Conservation (phyloP, 2,888 invertebrate genomes). For the Rhogogaster chlorosoma region DNA sequence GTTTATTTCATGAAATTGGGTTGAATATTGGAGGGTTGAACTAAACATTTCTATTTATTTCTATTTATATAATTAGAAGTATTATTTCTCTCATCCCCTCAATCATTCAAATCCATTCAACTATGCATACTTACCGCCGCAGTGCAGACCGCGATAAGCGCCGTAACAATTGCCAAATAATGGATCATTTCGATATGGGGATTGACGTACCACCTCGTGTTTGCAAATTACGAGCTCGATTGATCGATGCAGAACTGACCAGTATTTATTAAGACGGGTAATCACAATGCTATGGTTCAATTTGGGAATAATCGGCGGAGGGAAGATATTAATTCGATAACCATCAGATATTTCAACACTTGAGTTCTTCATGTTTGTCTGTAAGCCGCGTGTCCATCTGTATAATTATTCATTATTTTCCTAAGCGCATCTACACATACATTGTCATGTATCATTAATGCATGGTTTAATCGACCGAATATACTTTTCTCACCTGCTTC, state of each 20-base stretch:
- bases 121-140: not conserved
- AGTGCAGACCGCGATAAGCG: slow-evolving; percentile 6
- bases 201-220: slow-evolving; percentile 4
- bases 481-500: too few relatives aligned
- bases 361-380: not conserved
- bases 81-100: too few relatives aligned
- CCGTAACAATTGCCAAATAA: slow-evolving; percentile 21
- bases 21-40: too few relatives aligned
- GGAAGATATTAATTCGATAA: not conserved
- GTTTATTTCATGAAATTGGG: too few relatives aligned
- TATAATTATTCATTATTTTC: not conserved
- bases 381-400: not conserved
- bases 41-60: too few relatives aligned
- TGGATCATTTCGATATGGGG: not conserved
- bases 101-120: not conserved
- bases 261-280: slow-evolving; percentile 16
- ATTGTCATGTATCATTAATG: too few relatives aligned
- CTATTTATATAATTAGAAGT: too few relatives aligned
- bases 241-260: slow-evolving; percentile 24
- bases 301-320: slow-evolving; percentile 1
- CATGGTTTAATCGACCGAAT: too few relatives aligned
- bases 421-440: not conserved
- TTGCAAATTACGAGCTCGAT: slow-evolving; percentile 4
- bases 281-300: slow-evolving; percentile 7
- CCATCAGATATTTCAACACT: not conserved